Conservation (phyloP, 2,113 vertebrate genomes). For the Bostrychus sinensis region DNA sequence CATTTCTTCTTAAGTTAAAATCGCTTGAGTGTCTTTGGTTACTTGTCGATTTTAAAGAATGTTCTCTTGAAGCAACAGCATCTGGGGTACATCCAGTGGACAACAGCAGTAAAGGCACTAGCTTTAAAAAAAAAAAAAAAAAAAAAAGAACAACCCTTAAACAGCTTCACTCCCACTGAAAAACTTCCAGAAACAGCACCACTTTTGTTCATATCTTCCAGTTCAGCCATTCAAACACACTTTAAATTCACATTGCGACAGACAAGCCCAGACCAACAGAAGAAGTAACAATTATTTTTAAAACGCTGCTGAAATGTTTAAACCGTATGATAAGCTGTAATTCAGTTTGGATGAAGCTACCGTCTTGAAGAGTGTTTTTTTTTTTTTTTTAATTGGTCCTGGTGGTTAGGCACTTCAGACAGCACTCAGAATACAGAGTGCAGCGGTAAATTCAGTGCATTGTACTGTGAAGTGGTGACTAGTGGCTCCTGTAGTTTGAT, state of each 20-base stretch:
- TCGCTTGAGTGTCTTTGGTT: too few relatives aligned
- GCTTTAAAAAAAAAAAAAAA: neutral
- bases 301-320: neutral
- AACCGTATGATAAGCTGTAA: neutral
- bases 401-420: slow-evolving; percentile 9
- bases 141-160: too few relatives aligned
- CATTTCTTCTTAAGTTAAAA: too few relatives aligned
- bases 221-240: slow-evolving; percentile 10
- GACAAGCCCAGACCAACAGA: neutral
- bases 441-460: slow-evolving; percentile 23
- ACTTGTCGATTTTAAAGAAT: too few relatives aligned
- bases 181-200: neutral
- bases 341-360: neutral
- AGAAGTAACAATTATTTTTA: neutral
- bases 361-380: neutral
- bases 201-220: slow-evolving; percentile 1
- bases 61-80: too few relatives aligned
- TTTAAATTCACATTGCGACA: slow-evolving; percentile 24
- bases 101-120: slow-evolving; percentile 8
- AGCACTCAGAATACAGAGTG: neutral
- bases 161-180: neutral
- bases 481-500: slow-evolving; percentile 19
- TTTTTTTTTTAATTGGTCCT: slow-evolving; percentile 7
- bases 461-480: slow-evolving; percentile 16
- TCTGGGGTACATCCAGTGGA: neutral